Evolutionary conservation across 2,797 vertebrate genomes (phyloP).

Genomic region (Dromococcyx pavoninus): DNA sequence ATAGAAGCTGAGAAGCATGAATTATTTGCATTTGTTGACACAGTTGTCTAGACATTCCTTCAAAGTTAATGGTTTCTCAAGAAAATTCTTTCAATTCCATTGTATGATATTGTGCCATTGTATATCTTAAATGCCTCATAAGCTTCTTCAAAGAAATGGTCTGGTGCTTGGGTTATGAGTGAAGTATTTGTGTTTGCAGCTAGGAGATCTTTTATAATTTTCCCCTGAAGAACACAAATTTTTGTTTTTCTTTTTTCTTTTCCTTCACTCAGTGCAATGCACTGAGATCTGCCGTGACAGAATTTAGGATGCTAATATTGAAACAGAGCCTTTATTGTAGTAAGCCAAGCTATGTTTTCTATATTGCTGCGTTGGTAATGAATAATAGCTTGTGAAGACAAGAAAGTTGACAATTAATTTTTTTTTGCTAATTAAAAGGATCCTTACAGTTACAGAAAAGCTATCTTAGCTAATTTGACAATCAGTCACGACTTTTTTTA

Average conservation of each 20-base stretch:
- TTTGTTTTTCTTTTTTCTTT: background rate
- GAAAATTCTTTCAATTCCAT: slow-evolving; percentile 70
- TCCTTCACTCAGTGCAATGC: background rate
- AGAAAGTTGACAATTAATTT: background rate
- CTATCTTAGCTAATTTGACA: slow-evolving; percentile 46
- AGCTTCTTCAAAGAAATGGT: slow-evolving; percentile 73
- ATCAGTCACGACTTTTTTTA: slow-evolving; percentile 19
- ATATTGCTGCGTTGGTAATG: background rate
- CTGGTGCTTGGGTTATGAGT: slow-evolving; percentile 61
- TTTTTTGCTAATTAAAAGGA: background rate
- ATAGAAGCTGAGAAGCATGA: slow-evolving; percentile 70
- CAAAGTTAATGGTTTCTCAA: slow-evolving; percentile 72
- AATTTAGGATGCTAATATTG: slow-evolving; percentile 46
- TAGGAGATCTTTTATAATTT: slow-evolving; percentile 36
- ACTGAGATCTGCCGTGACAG: background rate
- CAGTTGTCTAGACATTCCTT: slow-evolving; percentile 77
- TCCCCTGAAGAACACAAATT: background rate
- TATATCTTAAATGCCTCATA: slow-evolving; percentile 70
- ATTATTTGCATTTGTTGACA: slow-evolving; percentile 77
- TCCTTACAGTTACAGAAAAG: background rate
- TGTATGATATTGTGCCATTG: slow-evolving; percentile 69
- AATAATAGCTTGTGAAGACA: background rate
- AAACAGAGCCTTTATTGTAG: slow-evolving; percentile 21
- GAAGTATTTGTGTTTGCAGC: slow-evolving; percentile 62
- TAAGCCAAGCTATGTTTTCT: background rate